phyloP scores from a whole-genome alignment of 2,888 invertebrate genomes.

The Thumatha senex region DNA sequence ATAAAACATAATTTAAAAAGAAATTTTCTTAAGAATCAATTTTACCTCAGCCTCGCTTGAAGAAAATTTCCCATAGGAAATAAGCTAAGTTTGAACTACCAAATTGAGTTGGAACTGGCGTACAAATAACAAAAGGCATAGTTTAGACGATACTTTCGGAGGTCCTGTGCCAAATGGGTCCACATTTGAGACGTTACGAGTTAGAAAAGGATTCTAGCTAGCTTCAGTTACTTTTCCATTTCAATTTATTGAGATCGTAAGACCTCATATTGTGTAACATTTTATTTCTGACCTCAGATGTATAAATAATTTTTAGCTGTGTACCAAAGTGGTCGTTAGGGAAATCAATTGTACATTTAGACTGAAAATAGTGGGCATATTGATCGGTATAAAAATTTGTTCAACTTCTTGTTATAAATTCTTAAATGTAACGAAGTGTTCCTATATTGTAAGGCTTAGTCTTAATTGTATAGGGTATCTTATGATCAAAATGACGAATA shows the following conservation, averaged over 20 bases:
- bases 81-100: constrained; percentile 57
- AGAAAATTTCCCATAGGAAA: constrained; percentile 56
- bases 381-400: neutral
- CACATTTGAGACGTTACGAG: constrained; percentile 12
- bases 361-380: neutral
- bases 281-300: constrained; percentile 2
- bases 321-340: constrained; percentile 7
- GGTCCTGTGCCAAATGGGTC: constrained; percentile 18
- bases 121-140: constrained; percentile 35
- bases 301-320: neutral
- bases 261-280: neutral
- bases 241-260: constrained; percentile 7
- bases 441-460: no score
- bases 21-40: constrained; percentile 32
- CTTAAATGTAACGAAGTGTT: no score
- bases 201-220: constrained; percentile 13
- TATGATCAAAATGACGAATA: no score
- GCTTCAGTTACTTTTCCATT: constrained; percentile 5
- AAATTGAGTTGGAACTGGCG: constrained; percentile 48
- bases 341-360: constrained; percentile 6
- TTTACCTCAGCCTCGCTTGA: constrained; percentile 20
- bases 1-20: constrained; percentile 5
- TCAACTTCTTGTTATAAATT: no score
- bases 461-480: no score
- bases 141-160: constrained; percentile 12